Percentiles rank a stretch among this genome's conserved stretches.
phyloP scores from a whole-genome alignment of 2,888 invertebrate genomes.

The Gisinianus flammeolus region DNA sequence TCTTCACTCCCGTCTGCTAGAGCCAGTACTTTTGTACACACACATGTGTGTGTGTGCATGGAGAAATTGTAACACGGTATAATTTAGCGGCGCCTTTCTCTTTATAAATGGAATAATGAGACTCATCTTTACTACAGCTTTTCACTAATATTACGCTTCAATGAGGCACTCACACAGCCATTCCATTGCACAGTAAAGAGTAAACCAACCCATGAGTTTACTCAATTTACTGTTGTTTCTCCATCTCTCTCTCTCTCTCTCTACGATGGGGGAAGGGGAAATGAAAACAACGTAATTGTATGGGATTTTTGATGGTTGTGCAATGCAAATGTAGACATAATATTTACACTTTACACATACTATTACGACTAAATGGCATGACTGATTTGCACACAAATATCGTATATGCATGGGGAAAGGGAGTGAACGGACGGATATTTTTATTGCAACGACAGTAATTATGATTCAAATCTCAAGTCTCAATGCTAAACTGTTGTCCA shows the following conservation, averaged over 20 bases:
- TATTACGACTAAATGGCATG: too few relatives aligned
- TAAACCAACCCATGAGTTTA: background rate
- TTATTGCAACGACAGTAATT: too few relatives aligned
- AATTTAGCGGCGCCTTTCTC: slow-evolving; percentile 1
- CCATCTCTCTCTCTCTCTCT: background rate
- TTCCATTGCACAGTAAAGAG: background rate
- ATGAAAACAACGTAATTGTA: too few relatives aligned
- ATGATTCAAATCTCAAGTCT: too few relatives aligned
- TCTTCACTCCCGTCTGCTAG: background rate
- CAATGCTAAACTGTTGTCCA: too few relatives aligned
- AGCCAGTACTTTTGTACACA: background rate
- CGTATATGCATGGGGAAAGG: too few relatives aligned
- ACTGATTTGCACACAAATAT: too few relatives aligned
- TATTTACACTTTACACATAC: too few relatives aligned
- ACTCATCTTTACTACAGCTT: slow-evolving; percentile 1
- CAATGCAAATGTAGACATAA: too few relatives aligned
- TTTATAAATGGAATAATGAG: slow-evolving; percentile 4
- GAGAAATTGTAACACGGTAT: background rate
- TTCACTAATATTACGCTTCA: background rate
- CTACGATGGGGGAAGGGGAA: too few relatives aligned
- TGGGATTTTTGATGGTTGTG: too few relatives aligned
- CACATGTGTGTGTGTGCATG: background rate
- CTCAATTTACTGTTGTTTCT: background rate
- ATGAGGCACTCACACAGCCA: background rate
- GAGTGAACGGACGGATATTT: too few relatives aligned